phyloP scores from a whole-genome alignment of 2,797 vertebrate species.

The Syndactyla subalaris region DNA sequence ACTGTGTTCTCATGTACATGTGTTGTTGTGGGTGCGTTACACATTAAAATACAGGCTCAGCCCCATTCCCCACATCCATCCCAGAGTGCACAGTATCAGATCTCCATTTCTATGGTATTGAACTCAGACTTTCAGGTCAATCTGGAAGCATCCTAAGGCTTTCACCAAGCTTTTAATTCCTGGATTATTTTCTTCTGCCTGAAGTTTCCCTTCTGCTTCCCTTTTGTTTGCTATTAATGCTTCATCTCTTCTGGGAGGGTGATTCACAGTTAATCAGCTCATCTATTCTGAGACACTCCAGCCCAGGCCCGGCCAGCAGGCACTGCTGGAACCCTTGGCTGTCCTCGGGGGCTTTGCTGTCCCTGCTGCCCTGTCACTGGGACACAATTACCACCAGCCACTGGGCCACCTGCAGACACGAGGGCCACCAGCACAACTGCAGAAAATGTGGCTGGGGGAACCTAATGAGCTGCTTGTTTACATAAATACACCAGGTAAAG shows the following conservation, averaged over 20 bases:
- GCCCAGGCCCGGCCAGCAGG: constrained; percentile 15
- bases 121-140: constrained; percentile 6
- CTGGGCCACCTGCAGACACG: constrained; percentile 60
- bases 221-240: constrained; percentile 66
- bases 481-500: constrained; percentile 71
- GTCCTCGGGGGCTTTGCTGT: constrained; percentile 27
- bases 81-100: not conserved
- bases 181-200: constrained; percentile 56
- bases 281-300: constrained; percentile 6
- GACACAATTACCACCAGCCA: constrained; percentile 50
- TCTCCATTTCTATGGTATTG: not conserved
- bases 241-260: constrained; percentile 36
- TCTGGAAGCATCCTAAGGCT: constrained; percentile 46
- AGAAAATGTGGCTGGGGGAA: constrained; percentile 56
- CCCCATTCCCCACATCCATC: not conserved
- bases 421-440: constrained; percentile 53
- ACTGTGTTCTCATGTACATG: constrained; percentile 2
- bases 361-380: constrained; percentile 13
- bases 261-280: constrained; percentile 39
- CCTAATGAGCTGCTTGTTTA: constrained; percentile 70
- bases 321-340: not conserved
- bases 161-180: constrained; percentile 55
- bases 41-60: not conserved
- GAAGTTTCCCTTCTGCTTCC: constrained; percentile 59
- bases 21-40: not conserved